Conservation (phyloP, 2,113 vertebrate genomes). For the Chloebia gouldiae region DNA sequence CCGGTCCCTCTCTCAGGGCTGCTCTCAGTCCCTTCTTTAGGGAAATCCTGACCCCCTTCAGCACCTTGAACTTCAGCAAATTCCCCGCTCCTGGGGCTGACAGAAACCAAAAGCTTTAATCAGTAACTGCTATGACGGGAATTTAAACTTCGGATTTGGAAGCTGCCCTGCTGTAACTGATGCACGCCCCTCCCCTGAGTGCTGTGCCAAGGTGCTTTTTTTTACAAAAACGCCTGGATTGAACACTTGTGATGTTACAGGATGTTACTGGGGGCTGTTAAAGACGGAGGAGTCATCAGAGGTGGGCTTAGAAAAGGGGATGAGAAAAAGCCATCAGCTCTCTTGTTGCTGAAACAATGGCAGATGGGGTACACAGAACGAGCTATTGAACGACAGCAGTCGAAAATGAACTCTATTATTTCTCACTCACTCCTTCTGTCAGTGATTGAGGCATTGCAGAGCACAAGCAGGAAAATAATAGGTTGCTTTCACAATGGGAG, state of each 20-base stretch:
- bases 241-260: background rate
- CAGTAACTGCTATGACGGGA: background rate
- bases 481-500: slow-evolving; percentile 74
- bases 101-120: background rate
- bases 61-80: background rate
- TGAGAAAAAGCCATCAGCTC: background rate
- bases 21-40: background rate
- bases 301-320: background rate
- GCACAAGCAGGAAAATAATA: slow-evolving; percentile 76
- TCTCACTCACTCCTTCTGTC: slow-evolving; percentile 72
- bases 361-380: background rate
- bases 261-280: background rate
- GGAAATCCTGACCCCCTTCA: background rate
- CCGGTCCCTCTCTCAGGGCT: background rate
- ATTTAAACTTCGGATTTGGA: background rate
- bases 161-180: background rate
- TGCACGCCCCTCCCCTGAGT: background rate
- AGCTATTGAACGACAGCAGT: slow-evolving; percentile 35
- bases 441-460: slow-evolving; percentile 80
- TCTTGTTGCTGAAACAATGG: slow-evolving; percentile 29
- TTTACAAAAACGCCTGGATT: background rate
- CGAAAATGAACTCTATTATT: slow-evolving; percentile 79
- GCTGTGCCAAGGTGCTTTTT: background rate
- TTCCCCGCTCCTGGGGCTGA: background rate
- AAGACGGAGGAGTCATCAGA: background rate